phyloP scores from a whole-genome alignment of 2,113 vertebrate genomes.

The Halcyon malimbica region DNA sequence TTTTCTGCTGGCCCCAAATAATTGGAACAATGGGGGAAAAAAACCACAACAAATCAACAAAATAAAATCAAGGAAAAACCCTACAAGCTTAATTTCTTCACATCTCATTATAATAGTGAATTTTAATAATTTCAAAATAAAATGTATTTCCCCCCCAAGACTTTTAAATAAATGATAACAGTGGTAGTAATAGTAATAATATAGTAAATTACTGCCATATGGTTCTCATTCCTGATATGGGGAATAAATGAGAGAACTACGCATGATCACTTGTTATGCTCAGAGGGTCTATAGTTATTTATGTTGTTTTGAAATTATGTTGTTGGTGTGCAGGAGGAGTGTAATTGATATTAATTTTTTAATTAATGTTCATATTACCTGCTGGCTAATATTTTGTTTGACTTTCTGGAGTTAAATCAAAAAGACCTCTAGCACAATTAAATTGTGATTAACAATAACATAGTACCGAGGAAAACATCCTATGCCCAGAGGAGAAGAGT shows the following conservation, averaged over 20 bases:
- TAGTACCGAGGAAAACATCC: not conserved
- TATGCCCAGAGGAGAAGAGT: not conserved
- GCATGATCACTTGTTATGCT: not conserved
- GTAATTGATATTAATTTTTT: conserved; percentile 25
- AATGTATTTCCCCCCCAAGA: not conserved
- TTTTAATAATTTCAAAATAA: conserved; percentile 17
- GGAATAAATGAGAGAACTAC: not conserved
- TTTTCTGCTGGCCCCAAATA: not conserved
- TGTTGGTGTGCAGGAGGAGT: not conserved
- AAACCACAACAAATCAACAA: not conserved
- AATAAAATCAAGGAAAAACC: not conserved
- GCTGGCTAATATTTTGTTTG: not conserved
- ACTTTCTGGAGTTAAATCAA: not conserved
- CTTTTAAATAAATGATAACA: conserved; percentile 16
- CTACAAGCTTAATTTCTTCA: not conserved
- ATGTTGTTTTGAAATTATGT: conserved; percentile 7
- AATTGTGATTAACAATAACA: not conserved
- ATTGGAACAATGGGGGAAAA: fast-evolving
- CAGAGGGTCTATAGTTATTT: not conserved
- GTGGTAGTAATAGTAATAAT: not conserved
- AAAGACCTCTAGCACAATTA: not conserved
- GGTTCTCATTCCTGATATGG: not conserved
- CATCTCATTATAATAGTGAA: not conserved
- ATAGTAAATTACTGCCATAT: not conserved
- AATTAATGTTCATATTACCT: conserved; percentile 27